Conservation (phyloP, 1,140 invertebrate genomes). For the Lerema accius region DNA sequence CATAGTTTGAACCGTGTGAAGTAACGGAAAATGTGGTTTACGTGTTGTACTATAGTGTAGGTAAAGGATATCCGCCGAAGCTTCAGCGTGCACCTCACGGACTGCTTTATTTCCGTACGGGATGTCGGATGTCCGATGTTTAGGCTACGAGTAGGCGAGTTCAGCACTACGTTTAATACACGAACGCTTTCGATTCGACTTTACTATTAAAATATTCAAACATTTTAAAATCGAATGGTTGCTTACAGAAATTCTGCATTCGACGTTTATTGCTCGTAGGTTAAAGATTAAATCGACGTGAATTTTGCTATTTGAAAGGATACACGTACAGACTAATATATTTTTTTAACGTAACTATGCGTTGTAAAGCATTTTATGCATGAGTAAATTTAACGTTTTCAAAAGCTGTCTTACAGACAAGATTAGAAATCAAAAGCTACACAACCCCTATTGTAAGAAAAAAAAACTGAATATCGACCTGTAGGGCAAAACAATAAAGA, state of each 20-base stretch:
- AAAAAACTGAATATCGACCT: not conserved
- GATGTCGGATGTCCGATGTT: slow-evolving; percentile 5
- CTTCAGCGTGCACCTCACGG: not conserved
- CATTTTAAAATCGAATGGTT: not conserved
- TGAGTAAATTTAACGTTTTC: too few species aligned
- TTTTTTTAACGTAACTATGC: too few species aligned
- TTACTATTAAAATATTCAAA: slow-evolving; percentile 3
- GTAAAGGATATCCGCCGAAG: not conserved
- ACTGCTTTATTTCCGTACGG: slow-evolving; percentile 7
- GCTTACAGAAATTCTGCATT: too few species aligned
- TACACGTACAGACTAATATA: too few species aligned
- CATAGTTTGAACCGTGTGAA: too few species aligned
- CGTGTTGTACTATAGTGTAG: not conserved
- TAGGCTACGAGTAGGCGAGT: not conserved
- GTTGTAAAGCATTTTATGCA: too few species aligned
- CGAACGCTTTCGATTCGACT: not conserved
- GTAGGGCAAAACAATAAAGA: not conserved
- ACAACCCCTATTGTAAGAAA: too few species aligned
- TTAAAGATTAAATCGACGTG: too few species aligned
- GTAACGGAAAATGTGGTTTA: not conserved
- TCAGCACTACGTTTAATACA: not conserved
- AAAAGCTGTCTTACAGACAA: too few species aligned
- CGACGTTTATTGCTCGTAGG: too few species aligned
- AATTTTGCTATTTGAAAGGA: too few species aligned
- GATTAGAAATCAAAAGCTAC: too few species aligned